These are phyloP conservation scores for Macrophya annulata DNA, from an alignment of 2,888 invertebrate species.

Conservation along the genomic window DNA sequence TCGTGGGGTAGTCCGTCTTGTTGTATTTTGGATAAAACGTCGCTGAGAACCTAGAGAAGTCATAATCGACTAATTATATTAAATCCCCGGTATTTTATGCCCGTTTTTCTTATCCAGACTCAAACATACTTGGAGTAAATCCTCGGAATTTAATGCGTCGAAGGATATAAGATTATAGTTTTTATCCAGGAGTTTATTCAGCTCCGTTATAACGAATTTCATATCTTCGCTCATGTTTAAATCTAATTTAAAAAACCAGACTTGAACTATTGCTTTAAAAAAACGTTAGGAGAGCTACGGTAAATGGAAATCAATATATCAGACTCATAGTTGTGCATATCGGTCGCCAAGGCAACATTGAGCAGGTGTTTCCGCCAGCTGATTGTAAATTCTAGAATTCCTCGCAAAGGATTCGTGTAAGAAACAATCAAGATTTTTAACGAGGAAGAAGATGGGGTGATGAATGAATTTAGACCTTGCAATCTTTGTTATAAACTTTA, in stretches of 20 bases:
- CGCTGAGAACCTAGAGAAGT: constrained; percentile 80
- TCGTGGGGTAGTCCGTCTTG: constrained; percentile 86
- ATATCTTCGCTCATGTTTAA: constrained; percentile 84
- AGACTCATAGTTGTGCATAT: constrained; percentile 26
- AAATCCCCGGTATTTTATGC: background rate
- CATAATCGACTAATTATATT: background rate
- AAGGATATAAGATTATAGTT: constrained; percentile 92
- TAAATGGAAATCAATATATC: background rate
- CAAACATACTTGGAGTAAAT: constrained; percentile 85
- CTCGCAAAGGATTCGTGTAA: background rate
- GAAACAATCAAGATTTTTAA: background rate
- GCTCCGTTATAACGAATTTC: constrained; percentile 86
- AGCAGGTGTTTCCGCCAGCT: constrained; percentile 35
- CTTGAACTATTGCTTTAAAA: background rate
- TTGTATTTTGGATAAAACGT: constrained; percentile 83
- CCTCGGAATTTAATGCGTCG: constrained; percentile 89
- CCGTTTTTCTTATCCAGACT: background rate
- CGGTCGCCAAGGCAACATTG: constrained; percentile 16
- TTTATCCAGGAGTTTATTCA: constrained; percentile 87
- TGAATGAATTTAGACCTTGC: background rate
- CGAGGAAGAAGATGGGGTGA: background rate
- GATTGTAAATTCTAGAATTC: background rate
- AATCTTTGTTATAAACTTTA: constrained; percentile 32
- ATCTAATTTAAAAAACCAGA: background rate
- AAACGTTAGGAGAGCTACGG: background rate